Evolutionary conservation across 2,888 invertebrate species (phyloP).

Genomic region (Chalcis sispes): DNA sequence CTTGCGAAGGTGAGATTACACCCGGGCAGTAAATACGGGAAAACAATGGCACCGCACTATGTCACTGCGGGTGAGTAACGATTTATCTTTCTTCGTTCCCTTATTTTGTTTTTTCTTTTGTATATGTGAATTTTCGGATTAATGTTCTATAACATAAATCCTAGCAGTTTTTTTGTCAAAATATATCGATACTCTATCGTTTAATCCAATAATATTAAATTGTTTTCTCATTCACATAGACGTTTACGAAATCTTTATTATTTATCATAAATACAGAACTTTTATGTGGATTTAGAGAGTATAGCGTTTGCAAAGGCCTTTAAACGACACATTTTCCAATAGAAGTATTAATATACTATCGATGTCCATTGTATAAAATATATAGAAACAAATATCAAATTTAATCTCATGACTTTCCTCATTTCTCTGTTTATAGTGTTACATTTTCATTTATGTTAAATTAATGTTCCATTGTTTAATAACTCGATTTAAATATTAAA

Average conservation of each 20-base stretch:
- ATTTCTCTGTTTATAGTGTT: constrained; percentile 49
- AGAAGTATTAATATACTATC: too few relatives aligned
- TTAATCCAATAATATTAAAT: too few relatives aligned
- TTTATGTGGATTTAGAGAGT: too few relatives aligned
- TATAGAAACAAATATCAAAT: constrained; percentile 21
- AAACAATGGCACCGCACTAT: constrained; percentile 52
- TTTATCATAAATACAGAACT: too few relatives aligned
- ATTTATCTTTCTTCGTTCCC: neutral
- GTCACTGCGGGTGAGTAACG: constrained; percentile 49
- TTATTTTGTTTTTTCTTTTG: neutral
- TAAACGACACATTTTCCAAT: too few relatives aligned
- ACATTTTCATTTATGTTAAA: constrained; percentile 37
- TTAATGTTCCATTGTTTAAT: constrained; percentile 33
- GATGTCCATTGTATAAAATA: too few relatives aligned
- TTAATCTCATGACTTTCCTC: constrained; percentile 41
- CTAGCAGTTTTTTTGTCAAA: too few relatives aligned
- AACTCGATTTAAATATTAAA: constrained; percentile 32
- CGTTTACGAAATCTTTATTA: too few relatives aligned
- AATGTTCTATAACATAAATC: too few relatives aligned
- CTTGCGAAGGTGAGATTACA: constrained; percentile 50
- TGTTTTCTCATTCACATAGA: neutral
- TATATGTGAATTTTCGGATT: too few relatives aligned
- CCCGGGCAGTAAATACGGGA: constrained; percentile 22
- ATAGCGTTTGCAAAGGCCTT: too few relatives aligned
- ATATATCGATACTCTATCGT: too few relatives aligned